These are phyloP conservation scores for Diplazon laetatorius DNA, from an alignment of 2,888 invertebrate species.

Conservation along the genomic window DNA sequence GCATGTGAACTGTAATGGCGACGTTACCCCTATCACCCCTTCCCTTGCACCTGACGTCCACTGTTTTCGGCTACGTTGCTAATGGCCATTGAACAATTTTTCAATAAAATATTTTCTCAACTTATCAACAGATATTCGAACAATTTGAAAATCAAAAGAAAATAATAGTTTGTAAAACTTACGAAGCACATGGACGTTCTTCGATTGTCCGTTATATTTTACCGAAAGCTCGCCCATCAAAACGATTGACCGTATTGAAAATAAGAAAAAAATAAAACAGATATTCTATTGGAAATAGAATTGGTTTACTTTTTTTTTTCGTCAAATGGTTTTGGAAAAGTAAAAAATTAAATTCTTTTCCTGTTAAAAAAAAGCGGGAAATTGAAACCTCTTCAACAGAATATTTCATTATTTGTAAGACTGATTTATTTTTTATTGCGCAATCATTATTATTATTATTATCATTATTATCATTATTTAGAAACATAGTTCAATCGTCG, in stretches of 20 bases:
- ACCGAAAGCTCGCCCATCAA: neutral
- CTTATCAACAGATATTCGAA: neutral
- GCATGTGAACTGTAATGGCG: too few species aligned
- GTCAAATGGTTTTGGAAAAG: neutral
- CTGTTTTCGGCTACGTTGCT: neutral
- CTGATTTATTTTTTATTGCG: slow-evolving; percentile 22
- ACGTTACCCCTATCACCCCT: too few species aligned
- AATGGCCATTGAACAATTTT: neutral
- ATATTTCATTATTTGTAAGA: slow-evolving; percentile 32
- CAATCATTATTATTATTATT: slow-evolving; percentile 5
- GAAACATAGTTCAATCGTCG: neutral
- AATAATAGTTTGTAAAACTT: slow-evolving; percentile 23
- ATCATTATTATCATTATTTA: neutral
- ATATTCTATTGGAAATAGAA: slow-evolving; percentile 4
- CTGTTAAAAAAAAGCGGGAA: slow-evolving; percentile 8
- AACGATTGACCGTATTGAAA: neutral
- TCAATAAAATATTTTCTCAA: neutral
- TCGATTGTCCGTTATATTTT: neutral
- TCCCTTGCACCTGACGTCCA: too few species aligned
- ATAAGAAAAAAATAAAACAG: too few species aligned
- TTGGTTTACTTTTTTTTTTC: too few species aligned
- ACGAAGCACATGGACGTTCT: slow-evolving; percentile 19
- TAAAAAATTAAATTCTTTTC: slow-evolving; percentile 10
- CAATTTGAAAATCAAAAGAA: too few species aligned
- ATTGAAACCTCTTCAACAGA: slow-evolving; percentile 39